Conservation (phyloP, 2,797 vertebrate genomes). For the Enteromius afrohamiltoni region DNA sequence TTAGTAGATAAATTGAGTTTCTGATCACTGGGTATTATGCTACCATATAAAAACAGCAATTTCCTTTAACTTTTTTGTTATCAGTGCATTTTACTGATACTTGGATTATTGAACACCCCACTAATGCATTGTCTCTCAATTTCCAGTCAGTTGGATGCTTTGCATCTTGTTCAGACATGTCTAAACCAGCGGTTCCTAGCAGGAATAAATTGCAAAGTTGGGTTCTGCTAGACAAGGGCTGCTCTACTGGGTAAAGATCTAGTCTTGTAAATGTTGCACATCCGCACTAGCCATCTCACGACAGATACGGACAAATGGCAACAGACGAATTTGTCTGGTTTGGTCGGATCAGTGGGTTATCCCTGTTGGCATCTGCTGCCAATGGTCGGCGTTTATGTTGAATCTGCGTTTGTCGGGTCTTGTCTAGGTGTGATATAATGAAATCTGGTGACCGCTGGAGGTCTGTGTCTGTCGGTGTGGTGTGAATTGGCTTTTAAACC, state of each 20-base stretch:
- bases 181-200: background rate
- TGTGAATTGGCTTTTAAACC: background rate
- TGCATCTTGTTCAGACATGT: background rate
- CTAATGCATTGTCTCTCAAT: background rate
- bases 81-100: background rate
- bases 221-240: background rate
- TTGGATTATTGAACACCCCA: background rate
- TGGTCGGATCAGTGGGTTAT: background rate
- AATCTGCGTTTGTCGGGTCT: background rate
- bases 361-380: background rate
- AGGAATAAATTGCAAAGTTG: background rate
- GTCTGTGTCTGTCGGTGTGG: background rate
- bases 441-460: background rate
- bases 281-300: background rate
- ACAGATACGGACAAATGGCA: background rate
- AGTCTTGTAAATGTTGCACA: background rate
- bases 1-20: conserved; percentile 42
- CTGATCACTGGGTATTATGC: conserved; percentile 24
- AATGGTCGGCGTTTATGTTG: background rate
- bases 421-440: background rate
- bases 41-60: background rate
- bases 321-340: background rate
- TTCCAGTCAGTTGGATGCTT: background rate
- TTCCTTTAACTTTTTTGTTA: background rate
- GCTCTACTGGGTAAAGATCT: background rate